Conservation (phyloP, 1,140 invertebrate species). For the Hyphantria cunea region DNA sequence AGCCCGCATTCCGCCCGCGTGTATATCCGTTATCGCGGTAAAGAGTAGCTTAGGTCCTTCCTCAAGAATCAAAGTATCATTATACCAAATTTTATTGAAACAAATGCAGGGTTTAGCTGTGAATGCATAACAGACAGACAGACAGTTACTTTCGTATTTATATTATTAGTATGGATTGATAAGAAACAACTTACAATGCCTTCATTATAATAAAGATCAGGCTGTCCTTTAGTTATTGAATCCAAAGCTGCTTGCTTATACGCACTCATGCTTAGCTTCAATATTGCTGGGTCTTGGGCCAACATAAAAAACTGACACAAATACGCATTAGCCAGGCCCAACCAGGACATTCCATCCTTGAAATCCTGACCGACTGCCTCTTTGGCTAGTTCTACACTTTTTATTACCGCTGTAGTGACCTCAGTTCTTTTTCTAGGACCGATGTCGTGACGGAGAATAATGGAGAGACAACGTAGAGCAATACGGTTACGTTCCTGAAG, state of each 20-base stretch:
- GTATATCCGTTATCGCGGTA: too few species aligned
- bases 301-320: constrained; percentile 90
- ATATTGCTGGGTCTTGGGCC: constrained; percentile 87
- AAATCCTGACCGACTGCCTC: constrained; percentile 91
- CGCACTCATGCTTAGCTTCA: constrained; percentile 90
- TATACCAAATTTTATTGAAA: too few species aligned
- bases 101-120: too few species aligned
- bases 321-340: constrained; percentile 93
- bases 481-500: constrained; percentile 89
- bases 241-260: constrained; percentile 92
- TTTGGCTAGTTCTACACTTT: constrained; percentile 90
- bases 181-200: constrained; percentile 85
- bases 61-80: too few species aligned
- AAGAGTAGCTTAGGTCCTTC: too few species aligned
- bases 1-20: too few species aligned
- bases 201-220: constrained; percentile 94
- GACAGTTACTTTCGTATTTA: too few species aligned
- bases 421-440: constrained; percentile 77
- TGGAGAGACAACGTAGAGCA: constrained; percentile 92
- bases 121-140: too few species aligned
- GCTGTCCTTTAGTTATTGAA: constrained; percentile 86
- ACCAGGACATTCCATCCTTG: constrained; percentile 93
- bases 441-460: constrained; percentile 88
- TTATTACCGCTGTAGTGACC: constrained; percentile 85
- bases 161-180: too few species aligned